phyloP scores from a whole-genome alignment of 2,888 invertebrate genomes.

The Hirtodrosophila duncani region DNA sequence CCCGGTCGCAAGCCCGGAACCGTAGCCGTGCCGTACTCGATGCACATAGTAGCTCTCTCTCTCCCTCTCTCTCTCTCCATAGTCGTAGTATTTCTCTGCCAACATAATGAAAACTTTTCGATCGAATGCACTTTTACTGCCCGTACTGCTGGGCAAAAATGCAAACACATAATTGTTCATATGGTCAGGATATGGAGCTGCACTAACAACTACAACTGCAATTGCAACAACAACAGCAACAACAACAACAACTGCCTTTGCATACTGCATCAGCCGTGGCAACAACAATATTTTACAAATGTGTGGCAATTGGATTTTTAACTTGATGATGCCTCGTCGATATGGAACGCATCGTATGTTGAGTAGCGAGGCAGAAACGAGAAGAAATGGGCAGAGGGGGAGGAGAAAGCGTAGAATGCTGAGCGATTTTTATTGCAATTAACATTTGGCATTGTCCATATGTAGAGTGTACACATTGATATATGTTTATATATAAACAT shows the following conservation, averaged over 20 bases:
- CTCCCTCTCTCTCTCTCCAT: not conserved
- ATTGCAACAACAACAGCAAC: slow-evolving; percentile 29
- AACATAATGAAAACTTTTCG: slow-evolving; percentile 69
- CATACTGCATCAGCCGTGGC: slow-evolving; percentile 9
- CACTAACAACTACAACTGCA: slow-evolving; percentile 27
- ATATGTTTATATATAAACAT: too few species aligned
- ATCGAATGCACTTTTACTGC: slow-evolving; percentile 62
- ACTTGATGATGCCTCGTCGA: slow-evolving; percentile 43
- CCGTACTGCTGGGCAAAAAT: slow-evolving; percentile 15
- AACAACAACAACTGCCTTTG: slow-evolving; percentile 14
- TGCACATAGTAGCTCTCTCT: not conserved
- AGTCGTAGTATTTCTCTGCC: slow-evolving; percentile 17
- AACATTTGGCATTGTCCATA: slow-evolving; percentile 36
- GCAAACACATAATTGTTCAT: slow-evolving; percentile 63
- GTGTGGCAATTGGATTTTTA: slow-evolving; percentile 59
- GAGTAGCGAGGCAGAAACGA: slow-evolving; percentile 15
- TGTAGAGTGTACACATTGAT: not conserved
- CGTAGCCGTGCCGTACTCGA: not conserved
- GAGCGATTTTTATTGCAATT: slow-evolving; percentile 41
- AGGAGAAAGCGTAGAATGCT: not conserved
- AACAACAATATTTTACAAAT: slow-evolving; percentile 41
- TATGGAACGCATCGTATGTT: slow-evolving; percentile 15
- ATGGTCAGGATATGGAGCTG: slow-evolving; percentile 49
- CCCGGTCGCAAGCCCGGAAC: slow-evolving; percentile 16
- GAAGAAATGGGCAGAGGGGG: not conserved